Base-by-base conservation (phyloP, 2,113 vertebrate genomes). In the Spea bombifrons region DNA sequence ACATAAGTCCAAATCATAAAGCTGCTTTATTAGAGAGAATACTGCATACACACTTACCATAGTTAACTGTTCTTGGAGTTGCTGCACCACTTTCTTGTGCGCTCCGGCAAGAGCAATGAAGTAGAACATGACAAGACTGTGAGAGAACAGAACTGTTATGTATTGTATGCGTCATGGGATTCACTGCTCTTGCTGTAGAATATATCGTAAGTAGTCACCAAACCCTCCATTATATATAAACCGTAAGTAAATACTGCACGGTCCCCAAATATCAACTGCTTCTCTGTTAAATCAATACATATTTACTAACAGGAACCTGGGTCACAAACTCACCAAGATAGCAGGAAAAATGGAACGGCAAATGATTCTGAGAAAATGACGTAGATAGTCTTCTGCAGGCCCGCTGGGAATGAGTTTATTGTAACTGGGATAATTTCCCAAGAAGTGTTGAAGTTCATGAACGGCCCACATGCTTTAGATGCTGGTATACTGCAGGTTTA, bases 101-200 rank as follows among this genome's bases (percentile, higher is more conserved):
- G 96, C 97, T 86, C 92, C 90, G 5, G 96, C 95, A 55, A 99
- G 83, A 3, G 97, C 97, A 3, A 98, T 93, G 78, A 95, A 86
- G 83, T 98, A 99, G 84, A 97, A 95, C 95, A 99, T 94, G 57
- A 94, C 0, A 44, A 99, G 89, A 87, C 97, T 99, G 89, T 13
- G 86, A 63, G 67, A 75, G 44, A 47, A 0, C 8, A 30, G 50
- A 81, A 81, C 49, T 13, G 61, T 64, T 64, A 64, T 30, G 30
- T 30, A 30, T 30, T 30, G 30, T 30, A 30, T 30, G 30, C 30
- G 2, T 30, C 30, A 30, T 30, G 30, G 2, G 30, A 30, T 30
- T 30, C 1, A 30, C 30, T 30, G 30, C 30, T 30, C 30, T 30
- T 30, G 30, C 30, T 30, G 30, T 30, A 30, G 30, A 30, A 30